phyloP scores from a whole-genome alignment of 2,888 invertebrate species.

The Dusona sp. region DNA sequence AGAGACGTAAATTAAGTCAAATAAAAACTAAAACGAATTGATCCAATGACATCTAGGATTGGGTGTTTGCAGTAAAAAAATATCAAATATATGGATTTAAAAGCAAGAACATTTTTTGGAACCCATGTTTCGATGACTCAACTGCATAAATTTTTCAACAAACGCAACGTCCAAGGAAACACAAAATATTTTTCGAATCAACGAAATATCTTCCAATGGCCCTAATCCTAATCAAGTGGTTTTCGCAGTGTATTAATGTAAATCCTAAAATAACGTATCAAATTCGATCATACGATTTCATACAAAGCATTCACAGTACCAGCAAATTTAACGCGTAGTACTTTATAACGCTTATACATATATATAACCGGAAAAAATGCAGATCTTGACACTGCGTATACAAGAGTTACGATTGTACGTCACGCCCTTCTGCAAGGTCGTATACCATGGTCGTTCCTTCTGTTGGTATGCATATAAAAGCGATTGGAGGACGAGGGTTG shows the following conservation, averaged over 20 bases:
- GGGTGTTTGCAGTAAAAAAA: background rate
- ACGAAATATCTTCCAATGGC: no score
- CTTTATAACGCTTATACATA: conserved; percentile 36
- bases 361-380: conserved; percentile 30
- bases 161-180: background rate
- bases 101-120: no score
- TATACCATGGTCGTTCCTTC: conserved; percentile 29
- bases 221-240: background rate
- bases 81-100: no score
- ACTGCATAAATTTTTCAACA: background rate
- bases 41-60: background rate
- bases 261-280: background rate
- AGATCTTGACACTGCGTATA: conserved; percentile 38
- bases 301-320: background rate
- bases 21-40: background rate
- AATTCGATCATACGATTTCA: background rate
- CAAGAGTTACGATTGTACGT: conserved; percentile 60
- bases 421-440: conserved; percentile 62
- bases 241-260: background rate
- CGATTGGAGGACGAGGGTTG: conserved; percentile 2
- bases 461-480: conserved; percentile 39
- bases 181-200: background rate
- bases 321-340: conserved; percentile 36
- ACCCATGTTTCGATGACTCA: background rate
- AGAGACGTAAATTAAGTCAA: background rate